These are phyloP conservation scores for Brachyalestes nurse DNA, from an alignment of 2,797 vertebrate species.

Conservation along the genomic window DNA sequence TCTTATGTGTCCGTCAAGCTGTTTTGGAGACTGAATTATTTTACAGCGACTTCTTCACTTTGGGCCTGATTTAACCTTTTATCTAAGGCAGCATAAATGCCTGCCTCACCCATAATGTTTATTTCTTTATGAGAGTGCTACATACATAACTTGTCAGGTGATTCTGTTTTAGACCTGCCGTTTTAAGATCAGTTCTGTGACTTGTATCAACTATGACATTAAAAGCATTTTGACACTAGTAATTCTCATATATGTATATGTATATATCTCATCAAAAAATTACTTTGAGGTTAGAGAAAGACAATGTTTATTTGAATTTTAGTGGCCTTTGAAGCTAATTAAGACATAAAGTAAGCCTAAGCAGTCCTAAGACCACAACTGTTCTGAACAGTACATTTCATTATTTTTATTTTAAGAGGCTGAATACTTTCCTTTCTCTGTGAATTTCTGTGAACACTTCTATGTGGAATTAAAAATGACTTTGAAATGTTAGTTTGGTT, in stretches of 20 bases:
- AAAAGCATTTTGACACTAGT: too few relatives aligned
- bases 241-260: too few relatives aligned
- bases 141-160: slow-evolving; percentile 3
- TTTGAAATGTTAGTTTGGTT: too few relatives aligned
- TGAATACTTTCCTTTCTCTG: too few relatives aligned
- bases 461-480: too few relatives aligned
- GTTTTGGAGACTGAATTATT: slow-evolving; percentile 2
- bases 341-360: too few relatives aligned
- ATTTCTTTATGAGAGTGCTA: slow-evolving; percentile 65
- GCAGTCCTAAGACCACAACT: neutral
- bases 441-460: too few relatives aligned
- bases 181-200: neutral
- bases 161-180: slow-evolving; percentile 19
- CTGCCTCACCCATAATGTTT: slow-evolving; percentile 50
- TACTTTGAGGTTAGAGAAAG: too few relatives aligned
- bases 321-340: too few relatives aligned
- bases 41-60: neutral
- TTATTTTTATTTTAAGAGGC: too few relatives aligned
- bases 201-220: neutral
- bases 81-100: neutral
- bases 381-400: neutral
- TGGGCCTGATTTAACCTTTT: slow-evolving; percentile 7
- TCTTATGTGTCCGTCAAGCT: neutral
- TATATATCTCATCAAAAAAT: too few relatives aligned
- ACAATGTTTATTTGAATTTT: too few relatives aligned